Evolutionary conservation across 2,888 invertebrate species (phyloP).

Genomic region (Dermolepida albohirtum): DNA sequence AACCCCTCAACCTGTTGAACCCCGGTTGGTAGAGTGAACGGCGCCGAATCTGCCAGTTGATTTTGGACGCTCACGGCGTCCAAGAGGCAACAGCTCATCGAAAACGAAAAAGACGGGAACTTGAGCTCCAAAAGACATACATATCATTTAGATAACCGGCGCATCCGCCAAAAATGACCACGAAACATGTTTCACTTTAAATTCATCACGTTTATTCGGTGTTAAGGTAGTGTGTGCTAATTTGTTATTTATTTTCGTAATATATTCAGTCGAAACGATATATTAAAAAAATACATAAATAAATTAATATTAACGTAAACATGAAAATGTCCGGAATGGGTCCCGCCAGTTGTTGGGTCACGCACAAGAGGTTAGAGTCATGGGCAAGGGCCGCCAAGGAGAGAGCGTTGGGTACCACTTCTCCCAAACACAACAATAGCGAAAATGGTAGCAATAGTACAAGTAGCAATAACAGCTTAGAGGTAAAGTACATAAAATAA

Average conservation of each 20-base stretch:
- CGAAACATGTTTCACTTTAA: slow-evolving; percentile 2
- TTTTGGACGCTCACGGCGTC: slow-evolving; percentile 52
- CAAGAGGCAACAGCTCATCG: slow-evolving; percentile 25
- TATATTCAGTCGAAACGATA: background rate
- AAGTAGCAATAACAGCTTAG: slow-evolving; percentile 59
- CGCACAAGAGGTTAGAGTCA: slow-evolving; percentile 80
- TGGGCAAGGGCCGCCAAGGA: slow-evolving; percentile 83
- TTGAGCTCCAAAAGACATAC: slow-evolving; percentile 28
- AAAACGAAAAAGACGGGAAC: slow-evolving; percentile 9
- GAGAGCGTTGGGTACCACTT: slow-evolving; percentile 66
- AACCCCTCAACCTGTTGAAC: slow-evolving; percentile 62
- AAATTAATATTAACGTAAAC: background rate
- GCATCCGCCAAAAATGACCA: slow-evolving; percentile 32
- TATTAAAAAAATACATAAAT: background rate
- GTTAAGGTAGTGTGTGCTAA: background rate
- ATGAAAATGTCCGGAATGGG: slow-evolving; percentile 70
- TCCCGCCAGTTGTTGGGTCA: slow-evolving; percentile 81
- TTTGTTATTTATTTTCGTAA: no score
- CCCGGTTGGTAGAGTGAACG: slow-evolving; percentile 53
- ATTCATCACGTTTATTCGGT: background rate
- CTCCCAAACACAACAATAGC: slow-evolving; percentile 62
- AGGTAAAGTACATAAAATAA: slow-evolving; percentile 53
- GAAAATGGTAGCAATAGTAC: slow-evolving; percentile 69
- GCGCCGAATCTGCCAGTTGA: slow-evolving; percentile 51
- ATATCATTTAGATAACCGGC: slow-evolving; percentile 27